Evolutionary conservation across 2,888 invertebrate genomes (phyloP).

Genomic region (Pristionchus exspectatus): DNA sequence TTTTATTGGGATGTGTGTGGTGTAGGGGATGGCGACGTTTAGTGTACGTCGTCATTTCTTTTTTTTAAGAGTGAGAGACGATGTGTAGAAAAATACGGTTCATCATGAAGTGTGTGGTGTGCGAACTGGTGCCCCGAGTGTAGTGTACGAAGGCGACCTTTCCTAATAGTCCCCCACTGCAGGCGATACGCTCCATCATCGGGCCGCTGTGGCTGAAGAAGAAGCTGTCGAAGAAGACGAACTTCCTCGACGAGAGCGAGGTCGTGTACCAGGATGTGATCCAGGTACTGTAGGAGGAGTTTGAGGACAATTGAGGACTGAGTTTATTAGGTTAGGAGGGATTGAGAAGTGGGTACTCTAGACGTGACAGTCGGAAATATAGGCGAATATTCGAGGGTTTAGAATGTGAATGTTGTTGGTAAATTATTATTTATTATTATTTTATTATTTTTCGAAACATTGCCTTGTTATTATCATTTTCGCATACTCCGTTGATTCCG

Average conservation of each 20-base stretch:
- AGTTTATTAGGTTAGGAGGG: not conserved
- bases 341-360: too few species aligned
- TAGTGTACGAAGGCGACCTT: not conserved
- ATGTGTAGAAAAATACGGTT: not conserved
- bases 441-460: too few species aligned
- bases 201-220: slow-evolving; percentile 51
- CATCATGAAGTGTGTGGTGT: not conserved
- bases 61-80: not conserved
- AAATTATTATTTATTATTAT: too few species aligned
- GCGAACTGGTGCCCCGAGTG: not conserved
- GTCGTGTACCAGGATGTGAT: slow-evolving; percentile 66
- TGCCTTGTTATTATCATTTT: too few species aligned
- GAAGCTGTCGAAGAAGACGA: slow-evolving; percentile 40
- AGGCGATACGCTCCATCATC: slow-evolving; percentile 54
- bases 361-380: too few species aligned
- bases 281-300: slow-evolving; percentile 58
- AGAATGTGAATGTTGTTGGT: too few species aligned
- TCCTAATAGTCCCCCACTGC: not conserved
- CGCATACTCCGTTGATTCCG: not conserved
- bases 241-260: slow-evolving; percentile 57
- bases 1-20: not conserved
- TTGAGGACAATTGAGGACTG: not conserved
- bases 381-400: too few species aligned
- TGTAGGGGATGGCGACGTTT: too few species aligned
- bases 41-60: not conserved